These are phyloP conservation scores for Oxygymnocypris stewartii DNA, from an alignment of 2,113 vertebrate genomes.

Conservation along the genomic window DNA sequence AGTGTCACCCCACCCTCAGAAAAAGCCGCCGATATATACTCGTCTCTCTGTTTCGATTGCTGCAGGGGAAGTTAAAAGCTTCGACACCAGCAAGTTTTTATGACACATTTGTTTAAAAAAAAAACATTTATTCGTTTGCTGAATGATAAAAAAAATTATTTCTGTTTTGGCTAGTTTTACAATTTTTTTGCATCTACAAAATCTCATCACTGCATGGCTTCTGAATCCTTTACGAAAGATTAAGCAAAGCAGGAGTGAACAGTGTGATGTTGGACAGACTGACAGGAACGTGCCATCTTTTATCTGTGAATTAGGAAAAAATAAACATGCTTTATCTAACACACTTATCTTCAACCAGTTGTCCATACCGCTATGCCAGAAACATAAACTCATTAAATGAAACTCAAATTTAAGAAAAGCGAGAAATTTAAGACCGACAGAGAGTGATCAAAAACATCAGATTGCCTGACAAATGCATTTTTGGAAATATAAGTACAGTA, in stretches of 20 bases:
- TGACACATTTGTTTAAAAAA: constrained; percentile 43
- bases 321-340: no score
- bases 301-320: no score
- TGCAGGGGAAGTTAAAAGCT: constrained; percentile 43
- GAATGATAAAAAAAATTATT: no score
- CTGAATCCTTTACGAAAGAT: constrained; percentile 52
- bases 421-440: no score
- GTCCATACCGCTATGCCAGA: no score
- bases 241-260: constrained; percentile 59
- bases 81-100: constrained; percentile 52
- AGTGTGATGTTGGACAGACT: background rate
- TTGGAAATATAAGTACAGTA: no score
- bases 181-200: background rate
- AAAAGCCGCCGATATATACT: background rate
- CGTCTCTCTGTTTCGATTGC: constrained; percentile 5
- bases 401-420: no score
- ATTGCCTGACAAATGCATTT: no score
- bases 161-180: background rate
- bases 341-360: no score
- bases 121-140: background rate
- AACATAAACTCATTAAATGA: no score
- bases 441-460: no score
- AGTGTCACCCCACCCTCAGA: constrained; percentile 33
- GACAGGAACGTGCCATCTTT: constrained; percentile 31
- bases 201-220: background rate